These are phyloP conservation scores for Actinia tenebrosa DNA, from an alignment of 64 coral and sea anemone genomes.

Conservation along the genomic window DNA sequence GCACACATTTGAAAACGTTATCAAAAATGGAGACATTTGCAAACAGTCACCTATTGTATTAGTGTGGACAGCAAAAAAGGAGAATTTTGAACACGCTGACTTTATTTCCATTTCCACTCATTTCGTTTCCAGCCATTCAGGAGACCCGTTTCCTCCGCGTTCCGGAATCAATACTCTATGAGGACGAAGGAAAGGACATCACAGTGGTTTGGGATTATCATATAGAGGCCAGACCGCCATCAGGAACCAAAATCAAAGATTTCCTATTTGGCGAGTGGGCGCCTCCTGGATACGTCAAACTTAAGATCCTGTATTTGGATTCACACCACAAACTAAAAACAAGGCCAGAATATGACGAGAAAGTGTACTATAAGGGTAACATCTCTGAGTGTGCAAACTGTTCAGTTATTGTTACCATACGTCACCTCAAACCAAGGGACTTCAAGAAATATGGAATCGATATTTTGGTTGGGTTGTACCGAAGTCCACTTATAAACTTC, in stretches of 20 bases:
- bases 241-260: neutral
- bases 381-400: neutral
- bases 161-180: too few relatives aligned
- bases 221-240: neutral
- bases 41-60: too few relatives aligned
- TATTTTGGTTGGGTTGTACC: neutral
- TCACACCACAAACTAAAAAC: neutral
- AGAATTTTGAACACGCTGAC: too few relatives aligned
- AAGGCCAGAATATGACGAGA: neutral
- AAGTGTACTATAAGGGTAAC: neutral
- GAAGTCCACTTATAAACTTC: neutral
- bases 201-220: neutral
- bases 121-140: neutral
- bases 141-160: too few relatives aligned
- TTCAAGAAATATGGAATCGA: constrained; percentile 4
- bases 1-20: too few relatives aligned
- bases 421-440: neutral
- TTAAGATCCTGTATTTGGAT: neutral
- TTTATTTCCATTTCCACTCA: too few relatives aligned
- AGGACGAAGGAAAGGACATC: neutral
- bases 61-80: too few relatives aligned
- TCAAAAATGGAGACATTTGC: too few relatives aligned
- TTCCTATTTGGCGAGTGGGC: neutral
- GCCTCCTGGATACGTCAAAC: neutral
- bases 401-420: neutral